A percentile compares a stretch with the other conserved stretches of the same genome.
Conservation (phyloP, 2,113 vertebrate species). For the Platysternon megacephalum region DNA sequence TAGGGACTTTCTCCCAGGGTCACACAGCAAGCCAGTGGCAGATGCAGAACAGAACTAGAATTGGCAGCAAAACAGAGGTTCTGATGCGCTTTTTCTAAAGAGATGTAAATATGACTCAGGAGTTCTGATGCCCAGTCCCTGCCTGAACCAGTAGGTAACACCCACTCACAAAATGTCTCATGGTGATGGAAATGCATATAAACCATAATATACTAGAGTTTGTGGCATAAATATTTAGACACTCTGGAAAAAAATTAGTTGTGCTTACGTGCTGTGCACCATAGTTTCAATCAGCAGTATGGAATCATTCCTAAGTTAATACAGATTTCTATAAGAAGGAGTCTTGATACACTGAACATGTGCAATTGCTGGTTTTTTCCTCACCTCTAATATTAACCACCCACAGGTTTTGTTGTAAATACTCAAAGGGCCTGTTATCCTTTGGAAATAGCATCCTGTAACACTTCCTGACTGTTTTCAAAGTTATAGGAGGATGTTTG, state of each 20-base stretch:
- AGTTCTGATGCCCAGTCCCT: neutral
- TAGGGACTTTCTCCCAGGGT: neutral
- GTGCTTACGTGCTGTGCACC: neutral
- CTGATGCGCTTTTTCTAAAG: neutral
- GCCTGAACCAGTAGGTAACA: neutral
- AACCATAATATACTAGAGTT: neutral
- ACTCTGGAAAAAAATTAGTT: neutral
- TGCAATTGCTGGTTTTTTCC: neutral
- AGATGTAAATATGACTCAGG: neutral
- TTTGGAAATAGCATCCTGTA: constrained; percentile 39
- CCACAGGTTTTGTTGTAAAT: constrained; percentile 34
- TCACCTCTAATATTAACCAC: neutral
- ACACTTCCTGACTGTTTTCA: constrained; percentile 69
- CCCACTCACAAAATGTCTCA: neutral
- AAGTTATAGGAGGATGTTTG: constrained; percentile 60
- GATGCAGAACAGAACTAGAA: neutral
- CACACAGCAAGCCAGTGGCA: neutral
- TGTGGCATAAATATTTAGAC: neutral
- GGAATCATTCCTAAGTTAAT: neutral
- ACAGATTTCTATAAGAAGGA: neutral
- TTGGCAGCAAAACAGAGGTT: neutral
- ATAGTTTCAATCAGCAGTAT: neutral
- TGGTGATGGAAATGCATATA: neutral
- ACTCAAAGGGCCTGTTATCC: constrained; percentile 25
- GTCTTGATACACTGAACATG: accelerated